A percentile compares a stretch with the other conserved stretches of the same genome.
Conservation (phyloP, 2,888 invertebrate species). For the Elysia crispata region DNA sequence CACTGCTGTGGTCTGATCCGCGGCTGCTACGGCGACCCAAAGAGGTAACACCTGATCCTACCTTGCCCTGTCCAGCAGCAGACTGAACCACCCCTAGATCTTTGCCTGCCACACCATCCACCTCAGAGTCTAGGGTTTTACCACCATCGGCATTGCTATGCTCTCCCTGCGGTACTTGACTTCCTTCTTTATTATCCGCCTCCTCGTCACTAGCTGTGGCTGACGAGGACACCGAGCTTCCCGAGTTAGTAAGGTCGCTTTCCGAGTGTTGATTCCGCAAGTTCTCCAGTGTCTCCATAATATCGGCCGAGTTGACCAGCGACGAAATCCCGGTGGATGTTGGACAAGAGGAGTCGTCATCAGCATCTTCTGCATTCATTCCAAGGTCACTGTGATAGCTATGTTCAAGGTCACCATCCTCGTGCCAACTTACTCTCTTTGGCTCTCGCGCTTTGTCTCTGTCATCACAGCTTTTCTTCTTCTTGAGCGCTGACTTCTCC, state of each 20-base stretch:
- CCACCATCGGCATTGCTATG: neutral
- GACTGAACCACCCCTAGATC: constrained; percentile 50
- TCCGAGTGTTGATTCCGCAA: constrained; percentile 52
- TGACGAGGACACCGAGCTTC: constrained; percentile 44
- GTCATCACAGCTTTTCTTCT: constrained; percentile 21
- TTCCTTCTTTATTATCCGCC: constrained; percentile 39
- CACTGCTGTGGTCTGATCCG: neutral
- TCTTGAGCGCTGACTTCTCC: constrained; percentile 41
- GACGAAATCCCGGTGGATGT: neutral
- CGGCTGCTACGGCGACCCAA: constrained; percentile 58
- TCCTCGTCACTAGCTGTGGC: constrained; percentile 36
- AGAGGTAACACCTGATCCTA: constrained; percentile 60
- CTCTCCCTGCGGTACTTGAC: constrained; percentile 53
- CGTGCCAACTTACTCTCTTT: constrained; percentile 67
- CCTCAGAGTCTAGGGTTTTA: neutral
- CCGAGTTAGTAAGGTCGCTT: constrained; percentile 55
- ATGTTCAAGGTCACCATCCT: constrained; percentile 54
- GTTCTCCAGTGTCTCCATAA: constrained; percentile 56
- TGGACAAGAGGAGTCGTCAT: constrained; percentile 40
- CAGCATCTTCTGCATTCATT: constrained; percentile 54
- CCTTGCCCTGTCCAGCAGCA: constrained; percentile 42
- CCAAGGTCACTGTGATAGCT: constrained; percentile 56
- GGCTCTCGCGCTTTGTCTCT: constrained; percentile 48
- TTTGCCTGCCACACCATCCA: constrained; percentile 37
- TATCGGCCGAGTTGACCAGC: constrained; percentile 40